Conservation (phyloP, 2,888 invertebrate species). For the Teinopalpus imperialis region DNA sequence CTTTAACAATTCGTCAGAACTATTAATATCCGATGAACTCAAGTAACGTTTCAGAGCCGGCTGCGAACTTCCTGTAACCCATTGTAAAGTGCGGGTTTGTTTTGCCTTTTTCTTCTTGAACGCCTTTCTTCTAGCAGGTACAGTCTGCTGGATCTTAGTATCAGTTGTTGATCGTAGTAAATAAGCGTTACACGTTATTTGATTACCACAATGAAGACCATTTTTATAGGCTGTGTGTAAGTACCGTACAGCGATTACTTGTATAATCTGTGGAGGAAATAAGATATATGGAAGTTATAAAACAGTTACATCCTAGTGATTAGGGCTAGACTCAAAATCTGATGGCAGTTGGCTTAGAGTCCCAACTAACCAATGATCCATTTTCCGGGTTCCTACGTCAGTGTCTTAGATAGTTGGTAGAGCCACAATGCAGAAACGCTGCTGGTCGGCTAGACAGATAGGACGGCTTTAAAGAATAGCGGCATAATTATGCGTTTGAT, state of each 20-base stretch:
- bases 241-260: slow-evolving; percentile 66
- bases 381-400: too few relatives aligned
- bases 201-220: slow-evolving; percentile 66
- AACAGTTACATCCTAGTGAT: too few relatives aligned
- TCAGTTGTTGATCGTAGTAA: slow-evolving; percentile 60
- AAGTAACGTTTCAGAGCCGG: slow-evolving; percentile 40
- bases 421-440: too few relatives aligned
- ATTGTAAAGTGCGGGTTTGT: slow-evolving; percentile 58
- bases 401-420: too few relatives aligned
- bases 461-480: too few relatives aligned
- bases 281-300: too few relatives aligned
- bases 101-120: slow-evolving; percentile 46
- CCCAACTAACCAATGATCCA: too few relatives aligned
- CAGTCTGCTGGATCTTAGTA: slow-evolving; percentile 39
- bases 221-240: slow-evolving; percentile 71
- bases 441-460: too few relatives aligned
- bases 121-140: slow-evolving; percentile 39
- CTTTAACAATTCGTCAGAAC: slow-evolving; percentile 66
- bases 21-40: slow-evolving; percentile 57
- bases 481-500: too few relatives aligned
- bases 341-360: too few relatives aligned
- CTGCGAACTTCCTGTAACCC: slow-evolving; percentile 56
- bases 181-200: slow-evolving; percentile 60
- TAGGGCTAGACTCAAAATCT: too few relatives aligned
- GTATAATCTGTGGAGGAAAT: slow-evolving; percentile 50